Conservation (phyloP, 1,140 invertebrate species). For the Cyclargus thomasi region DNA sequence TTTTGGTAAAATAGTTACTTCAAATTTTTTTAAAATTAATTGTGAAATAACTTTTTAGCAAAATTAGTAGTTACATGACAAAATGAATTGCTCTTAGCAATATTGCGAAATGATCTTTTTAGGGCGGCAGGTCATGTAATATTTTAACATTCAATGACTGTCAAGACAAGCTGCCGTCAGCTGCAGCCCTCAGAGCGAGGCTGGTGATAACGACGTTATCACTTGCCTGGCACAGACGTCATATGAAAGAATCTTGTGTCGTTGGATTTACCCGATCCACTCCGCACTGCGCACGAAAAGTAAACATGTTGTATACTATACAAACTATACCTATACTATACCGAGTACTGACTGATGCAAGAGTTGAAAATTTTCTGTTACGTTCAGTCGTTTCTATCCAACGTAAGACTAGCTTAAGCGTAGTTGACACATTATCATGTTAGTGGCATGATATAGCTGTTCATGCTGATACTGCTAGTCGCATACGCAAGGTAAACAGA, state of each 20-base stretch:
- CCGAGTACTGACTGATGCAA: background rate
- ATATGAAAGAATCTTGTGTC: conserved; percentile 11
- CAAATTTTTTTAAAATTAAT: too few species aligned
- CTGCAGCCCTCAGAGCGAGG: conserved; percentile 49
- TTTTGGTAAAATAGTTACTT: too few species aligned
- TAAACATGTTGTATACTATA: background rate
- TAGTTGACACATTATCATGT: too few species aligned
- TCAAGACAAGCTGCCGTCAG: background rate
- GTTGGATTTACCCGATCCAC: background rate
- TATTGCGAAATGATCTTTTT: too few species aligned
- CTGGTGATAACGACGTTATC: conserved; percentile 67
- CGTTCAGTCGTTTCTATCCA: too few species aligned
- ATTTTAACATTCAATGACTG: too few species aligned
- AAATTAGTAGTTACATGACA: too few species aligned
- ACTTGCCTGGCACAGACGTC: conserved; percentile 33
- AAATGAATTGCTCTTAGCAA: too few species aligned
- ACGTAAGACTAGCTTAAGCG: too few species aligned
- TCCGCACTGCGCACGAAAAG: background rate
- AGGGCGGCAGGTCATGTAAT: too few species aligned
- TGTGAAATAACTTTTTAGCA: too few species aligned
- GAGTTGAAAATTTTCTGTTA: background rate
- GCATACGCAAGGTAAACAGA: background rate
- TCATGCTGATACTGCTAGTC: background rate
- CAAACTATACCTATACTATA: too few species aligned
- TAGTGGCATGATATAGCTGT: background rate